Evolutionary conservation across 2,113 vertebrate genomes (phyloP).

Genomic region (Embiotoca jacksoni): DNA sequence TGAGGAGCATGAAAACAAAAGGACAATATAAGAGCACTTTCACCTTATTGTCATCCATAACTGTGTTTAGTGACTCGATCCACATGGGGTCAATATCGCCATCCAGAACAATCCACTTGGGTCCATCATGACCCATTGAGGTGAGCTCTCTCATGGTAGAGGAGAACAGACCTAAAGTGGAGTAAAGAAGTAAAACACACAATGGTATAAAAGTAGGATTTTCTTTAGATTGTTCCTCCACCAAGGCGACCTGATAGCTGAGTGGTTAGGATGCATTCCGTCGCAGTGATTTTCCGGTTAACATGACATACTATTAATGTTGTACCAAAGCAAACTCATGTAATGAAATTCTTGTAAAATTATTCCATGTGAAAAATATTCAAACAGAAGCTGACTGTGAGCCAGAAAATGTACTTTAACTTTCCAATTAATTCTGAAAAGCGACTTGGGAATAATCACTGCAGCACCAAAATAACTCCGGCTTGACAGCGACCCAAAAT

Average conservation of each 20-base stretch:
- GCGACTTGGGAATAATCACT: constrained; percentile 30
- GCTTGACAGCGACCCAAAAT: constrained; percentile 28
- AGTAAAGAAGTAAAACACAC: not conserved
- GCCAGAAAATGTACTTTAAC: constrained; percentile 4
- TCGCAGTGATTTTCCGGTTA: too few species aligned
- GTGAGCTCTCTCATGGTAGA: constrained; percentile 84
- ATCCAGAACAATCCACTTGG: constrained; percentile 86
- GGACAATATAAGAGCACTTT: not conserved
- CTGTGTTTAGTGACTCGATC: constrained; percentile 87
- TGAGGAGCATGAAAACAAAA: not conserved
- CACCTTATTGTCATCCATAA: constrained; percentile 87
- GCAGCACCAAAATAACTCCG: constrained; percentile 18
- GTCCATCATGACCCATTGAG: constrained; percentile 70
- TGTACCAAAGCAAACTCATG: constrained; percentile 1
- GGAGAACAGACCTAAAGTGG: constrained; percentile 81
- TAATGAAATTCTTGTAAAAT: not conserved
- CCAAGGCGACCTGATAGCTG: not conserved
- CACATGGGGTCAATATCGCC: constrained; percentile 85
- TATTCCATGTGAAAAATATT: constrained; percentile 1
- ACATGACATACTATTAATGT: not conserved
- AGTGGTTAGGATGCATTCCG: too few species aligned
- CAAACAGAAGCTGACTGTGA: not conserved
- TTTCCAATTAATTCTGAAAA: constrained; percentile 32
- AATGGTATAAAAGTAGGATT: not conserved
- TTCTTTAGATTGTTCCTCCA: not conserved